Evolutionary conservation across 2,113 vertebrate species (phyloP), one percentile per base, ranked within the genome.

Genomic region (Pterocles gutturalis): DNA sequence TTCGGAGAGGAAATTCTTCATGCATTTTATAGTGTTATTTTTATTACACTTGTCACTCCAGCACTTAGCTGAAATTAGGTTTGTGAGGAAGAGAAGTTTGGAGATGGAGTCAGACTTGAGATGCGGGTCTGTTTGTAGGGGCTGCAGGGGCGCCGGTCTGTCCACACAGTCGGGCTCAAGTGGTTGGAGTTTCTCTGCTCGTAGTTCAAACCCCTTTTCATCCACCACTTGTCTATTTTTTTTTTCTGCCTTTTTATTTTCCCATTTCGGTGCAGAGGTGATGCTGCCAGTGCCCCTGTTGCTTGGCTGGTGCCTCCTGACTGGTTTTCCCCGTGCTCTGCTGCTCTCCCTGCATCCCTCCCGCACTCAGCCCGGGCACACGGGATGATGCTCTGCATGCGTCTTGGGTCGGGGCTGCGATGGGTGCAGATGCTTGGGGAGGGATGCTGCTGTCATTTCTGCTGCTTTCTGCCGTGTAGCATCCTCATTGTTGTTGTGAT

Each of bases 71-170:
- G 4, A 55, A 84, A 24, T 69, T 66, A 81, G 41, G 36, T 60
- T 34, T 91, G 81, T 84, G 90, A 25, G 64, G 64, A 49, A 41
- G 83, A 65, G 80, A 22, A 21, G 20, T 58, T 5, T 17, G 28
- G 34, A 41, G 76, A 34, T 16, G 77, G 48, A 73, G 55, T 5
- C 78, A 51, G 83, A 2, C 5, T 1, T 17, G 78, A 19, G 82
- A 14, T 21, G 24, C 15, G 17, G 85, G 26, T 9, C 61, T 65
- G 62, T 18, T 36, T 33, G 0, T 4, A 7, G 0, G 28, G 70
- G 33, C 4, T 19, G 70, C 10, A 4, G 2, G n/a, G 48, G 25
- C 0, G 0, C 8, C 0, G 2, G 1, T 36, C 31, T 31, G 46
- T 31, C 33, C 49, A 1, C 0, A 4, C 19, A 38, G 62, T 24